Conservation (phyloP, 2,888 invertebrate genomes). For the Sabatieria punctata region DNA sequence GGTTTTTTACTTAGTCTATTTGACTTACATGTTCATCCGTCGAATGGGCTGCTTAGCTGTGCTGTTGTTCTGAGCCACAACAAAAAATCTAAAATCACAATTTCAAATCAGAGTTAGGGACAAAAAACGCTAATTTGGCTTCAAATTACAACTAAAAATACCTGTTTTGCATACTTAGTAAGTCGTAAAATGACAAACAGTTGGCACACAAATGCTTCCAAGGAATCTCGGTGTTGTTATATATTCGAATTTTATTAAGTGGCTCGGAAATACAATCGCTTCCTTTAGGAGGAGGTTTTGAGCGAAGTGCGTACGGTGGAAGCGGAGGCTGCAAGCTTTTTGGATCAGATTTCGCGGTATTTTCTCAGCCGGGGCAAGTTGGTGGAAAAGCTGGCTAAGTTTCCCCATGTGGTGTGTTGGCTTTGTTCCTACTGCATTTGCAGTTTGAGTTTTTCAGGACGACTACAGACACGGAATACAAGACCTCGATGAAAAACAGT, state of each 20-base stretch:
- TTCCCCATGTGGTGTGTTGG: constrained; percentile 66
- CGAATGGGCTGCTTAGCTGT: too few species aligned
- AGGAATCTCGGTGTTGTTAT: background rate
- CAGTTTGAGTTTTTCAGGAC: constrained; percentile 35
- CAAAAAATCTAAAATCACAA: too few species aligned
- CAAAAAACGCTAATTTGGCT: too few species aligned
- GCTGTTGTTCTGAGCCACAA: too few species aligned
- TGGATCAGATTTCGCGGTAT: constrained; percentile 92
- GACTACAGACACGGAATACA: constrained; percentile 80
- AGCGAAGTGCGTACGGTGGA: constrained; percentile 93
- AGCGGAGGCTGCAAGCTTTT: constrained; percentile 88
- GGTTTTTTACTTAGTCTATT: too few species aligned
- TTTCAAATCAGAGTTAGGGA: too few species aligned
- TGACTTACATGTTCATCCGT: too few species aligned
- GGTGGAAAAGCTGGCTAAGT: constrained; percentile 70
- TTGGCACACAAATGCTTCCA: background rate
- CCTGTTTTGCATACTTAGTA: background rate
- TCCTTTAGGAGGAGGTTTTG: constrained; percentile 65
- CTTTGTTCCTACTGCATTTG: background rate
- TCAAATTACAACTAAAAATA: too few species aligned
- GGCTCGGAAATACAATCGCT: background rate
- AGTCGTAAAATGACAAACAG: background rate
- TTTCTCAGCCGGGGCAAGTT: constrained; percentile 64
- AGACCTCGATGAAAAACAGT: constrained; percentile 93
- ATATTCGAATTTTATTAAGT: too few species aligned